Conservation (phyloP, 35 echinoderm and acorn worm genomes). For the Ophiothrix spiculata region DNA sequence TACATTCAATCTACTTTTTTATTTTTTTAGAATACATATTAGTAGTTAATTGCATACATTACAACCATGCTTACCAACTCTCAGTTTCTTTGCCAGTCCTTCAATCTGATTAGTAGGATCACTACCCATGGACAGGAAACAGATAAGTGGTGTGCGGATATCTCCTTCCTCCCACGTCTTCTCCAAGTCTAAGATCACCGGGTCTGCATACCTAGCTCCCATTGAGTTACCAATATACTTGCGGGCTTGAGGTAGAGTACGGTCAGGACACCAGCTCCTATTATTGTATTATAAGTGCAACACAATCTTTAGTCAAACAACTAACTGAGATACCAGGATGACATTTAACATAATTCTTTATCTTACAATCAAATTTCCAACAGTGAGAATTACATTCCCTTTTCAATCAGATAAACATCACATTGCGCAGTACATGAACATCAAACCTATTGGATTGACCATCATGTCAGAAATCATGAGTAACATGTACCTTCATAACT, state of each 20-base stretch:
- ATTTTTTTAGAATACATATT: too few species aligned
- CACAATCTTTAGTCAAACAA: neutral
- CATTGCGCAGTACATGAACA: too few species aligned
- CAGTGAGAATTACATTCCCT: neutral
- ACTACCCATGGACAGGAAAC: conserved; percentile 99
- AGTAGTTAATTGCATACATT: too few species aligned
- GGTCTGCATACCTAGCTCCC: conserved; percentile 85
- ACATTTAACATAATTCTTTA: neutral
- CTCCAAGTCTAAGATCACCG: conserved; percentile 92
- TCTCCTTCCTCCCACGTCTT: conserved; percentile 98
- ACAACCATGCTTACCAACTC: conserved; percentile 79
- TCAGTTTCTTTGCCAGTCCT: conserved; percentile 94
- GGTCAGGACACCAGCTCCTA: conserved; percentile 96
- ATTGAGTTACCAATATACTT: conserved; percentile 91
- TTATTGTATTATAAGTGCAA: neutral
- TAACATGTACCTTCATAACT: too few species aligned
- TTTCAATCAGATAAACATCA: neutral
- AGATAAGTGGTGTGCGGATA: conserved; percentile 83
- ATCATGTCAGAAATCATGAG: too few species aligned
- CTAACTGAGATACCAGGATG: neutral
- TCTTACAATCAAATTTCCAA: neutral
- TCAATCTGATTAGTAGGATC: conserved; percentile 98
- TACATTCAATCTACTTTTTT: too few species aligned
- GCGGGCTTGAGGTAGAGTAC: conserved; percentile 88
- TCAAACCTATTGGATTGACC: too few species aligned